Evolutionary conservation across 2,797 vertebrate species (phyloP).

Genomic region (Leptatherina wallacei): DNA sequence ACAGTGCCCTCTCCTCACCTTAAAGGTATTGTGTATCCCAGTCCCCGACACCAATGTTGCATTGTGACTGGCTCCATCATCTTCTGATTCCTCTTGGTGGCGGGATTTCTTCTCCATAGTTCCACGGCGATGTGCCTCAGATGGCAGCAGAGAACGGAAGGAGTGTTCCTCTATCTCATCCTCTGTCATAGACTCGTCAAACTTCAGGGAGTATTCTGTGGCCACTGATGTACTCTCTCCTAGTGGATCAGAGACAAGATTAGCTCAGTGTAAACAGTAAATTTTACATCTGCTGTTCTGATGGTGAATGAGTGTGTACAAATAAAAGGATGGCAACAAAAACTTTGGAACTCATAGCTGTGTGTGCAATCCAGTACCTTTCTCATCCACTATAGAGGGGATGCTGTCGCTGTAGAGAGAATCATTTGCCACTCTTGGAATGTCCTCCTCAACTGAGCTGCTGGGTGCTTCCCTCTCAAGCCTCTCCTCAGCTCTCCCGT

Average conservation of each 20-base stretch:
- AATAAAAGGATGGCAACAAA: not conserved
- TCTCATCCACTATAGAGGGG: constrained; percentile 86
- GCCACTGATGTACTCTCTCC: constrained; percentile 88
- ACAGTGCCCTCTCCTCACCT: constrained; percentile 59
- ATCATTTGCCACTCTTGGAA: constrained; percentile 82
- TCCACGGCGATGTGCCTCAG: constrained; percentile 93
- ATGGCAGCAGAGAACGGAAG: constrained; percentile 94
- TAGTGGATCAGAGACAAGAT: constrained; percentile 32
- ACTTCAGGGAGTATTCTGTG: constrained; percentile 93
- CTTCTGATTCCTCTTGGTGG: constrained; percentile 89
- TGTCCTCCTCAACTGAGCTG: constrained; percentile 88
- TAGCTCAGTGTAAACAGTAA: not conserved
- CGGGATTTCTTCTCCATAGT: constrained; percentile 90
- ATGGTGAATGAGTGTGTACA: not conserved
- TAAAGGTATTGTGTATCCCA: constrained; percentile 53
- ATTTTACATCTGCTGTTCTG: not conserved
- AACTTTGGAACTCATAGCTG: not conserved
- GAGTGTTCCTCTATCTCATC: constrained; percentile 96
- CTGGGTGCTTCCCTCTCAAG: constrained; percentile 76
- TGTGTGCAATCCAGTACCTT: constrained; percentile 81
- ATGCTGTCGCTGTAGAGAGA: constrained; percentile 87
- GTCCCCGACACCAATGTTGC: constrained; percentile 65
- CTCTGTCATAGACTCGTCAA: constrained; percentile 96
- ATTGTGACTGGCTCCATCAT: constrained; percentile 83
- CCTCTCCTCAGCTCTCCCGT: constrained; percentile 43